Evolutionary conservation across 2,113 vertebrate species (phyloP).

Genomic region (Orthochromis malagaraziensis): DNA sequence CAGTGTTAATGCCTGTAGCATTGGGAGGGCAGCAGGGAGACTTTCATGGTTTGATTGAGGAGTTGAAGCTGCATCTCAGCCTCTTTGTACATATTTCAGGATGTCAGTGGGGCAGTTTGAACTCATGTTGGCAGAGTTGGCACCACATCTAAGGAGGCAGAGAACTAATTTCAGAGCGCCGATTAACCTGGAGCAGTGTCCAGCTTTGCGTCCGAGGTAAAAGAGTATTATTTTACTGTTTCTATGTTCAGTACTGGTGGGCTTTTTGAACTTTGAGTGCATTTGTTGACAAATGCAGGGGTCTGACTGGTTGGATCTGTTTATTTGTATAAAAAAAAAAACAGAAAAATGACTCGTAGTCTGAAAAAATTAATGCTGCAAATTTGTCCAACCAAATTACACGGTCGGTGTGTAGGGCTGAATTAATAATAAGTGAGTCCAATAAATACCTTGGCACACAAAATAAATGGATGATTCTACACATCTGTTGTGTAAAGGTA

Average conservation of each 20-base stretch:
- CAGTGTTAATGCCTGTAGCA: not conserved
- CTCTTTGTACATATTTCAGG: not conserved
- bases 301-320: not conserved
- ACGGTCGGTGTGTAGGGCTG: rapidly evolving
- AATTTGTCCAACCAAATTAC: not conserved
- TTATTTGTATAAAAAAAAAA: not conserved
- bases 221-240: not conserved
- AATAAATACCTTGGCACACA: not conserved
- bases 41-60: not conserved
- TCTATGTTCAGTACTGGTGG: not conserved
- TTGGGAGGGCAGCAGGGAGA: not conserved
- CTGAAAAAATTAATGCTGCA: not conserved
- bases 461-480: not conserved
- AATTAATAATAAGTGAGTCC: not conserved
- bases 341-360: not conserved
- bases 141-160: not conserved
- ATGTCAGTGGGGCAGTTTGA: not conserved
- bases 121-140: not conserved
- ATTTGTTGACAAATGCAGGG: not conserved
- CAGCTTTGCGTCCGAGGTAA: not conserved
- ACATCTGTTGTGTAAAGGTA: not conserved
- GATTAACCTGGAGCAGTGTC: not conserved
- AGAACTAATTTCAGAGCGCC: not conserved
- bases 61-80: not conserved
- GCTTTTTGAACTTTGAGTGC: not conserved